phyloP scores from a whole-genome alignment of 2,797 vertebrate species.

The Parambassis ranga region DNA sequence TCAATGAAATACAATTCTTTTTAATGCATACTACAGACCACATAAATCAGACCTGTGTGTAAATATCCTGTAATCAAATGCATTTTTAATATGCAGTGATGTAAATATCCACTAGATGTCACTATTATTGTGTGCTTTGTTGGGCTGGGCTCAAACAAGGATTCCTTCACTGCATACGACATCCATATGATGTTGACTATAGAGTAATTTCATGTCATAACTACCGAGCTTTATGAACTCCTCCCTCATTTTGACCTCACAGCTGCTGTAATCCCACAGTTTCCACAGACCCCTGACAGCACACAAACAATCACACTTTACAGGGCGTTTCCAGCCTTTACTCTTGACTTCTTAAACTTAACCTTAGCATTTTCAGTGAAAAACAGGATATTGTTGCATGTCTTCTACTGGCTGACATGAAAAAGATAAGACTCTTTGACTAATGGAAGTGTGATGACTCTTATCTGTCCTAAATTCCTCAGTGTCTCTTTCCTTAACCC shows the following conservation, averaged over 20 bases:
- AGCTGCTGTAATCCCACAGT: not conserved
- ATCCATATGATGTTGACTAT: not conserved
- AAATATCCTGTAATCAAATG: not conserved
- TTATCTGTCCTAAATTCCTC: constrained; percentile 65
- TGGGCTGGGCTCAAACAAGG: not conserved
- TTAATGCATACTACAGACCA: too few relatives aligned
- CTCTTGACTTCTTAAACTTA: constrained; percentile 2
- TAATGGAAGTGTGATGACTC: constrained; percentile 53
- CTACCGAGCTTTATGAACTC: not conserved
- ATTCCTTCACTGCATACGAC: not conserved
- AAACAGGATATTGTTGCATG: constrained; percentile 45
- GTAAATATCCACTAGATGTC: constrained; percentile 70
- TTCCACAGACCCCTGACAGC: not conserved
- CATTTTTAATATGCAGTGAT: constrained; percentile 12
- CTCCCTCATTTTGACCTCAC: not conserved
- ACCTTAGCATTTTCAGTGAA: constrained; percentile 6
- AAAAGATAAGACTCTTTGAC: constrained; percentile 55
- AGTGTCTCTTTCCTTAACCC: constrained; percentile 32
- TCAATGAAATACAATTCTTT: not conserved
- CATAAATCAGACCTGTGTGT: not conserved
- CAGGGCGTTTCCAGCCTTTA: not conserved
- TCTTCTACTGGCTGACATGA: constrained; percentile 30
- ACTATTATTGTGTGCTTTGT: constrained; percentile 11
- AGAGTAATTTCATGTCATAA: not conserved
- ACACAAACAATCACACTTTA: not conserved